Conservation (phyloP, 2,113 vertebrate genomes). For the Cyrtonyx montezumae region DNA sequence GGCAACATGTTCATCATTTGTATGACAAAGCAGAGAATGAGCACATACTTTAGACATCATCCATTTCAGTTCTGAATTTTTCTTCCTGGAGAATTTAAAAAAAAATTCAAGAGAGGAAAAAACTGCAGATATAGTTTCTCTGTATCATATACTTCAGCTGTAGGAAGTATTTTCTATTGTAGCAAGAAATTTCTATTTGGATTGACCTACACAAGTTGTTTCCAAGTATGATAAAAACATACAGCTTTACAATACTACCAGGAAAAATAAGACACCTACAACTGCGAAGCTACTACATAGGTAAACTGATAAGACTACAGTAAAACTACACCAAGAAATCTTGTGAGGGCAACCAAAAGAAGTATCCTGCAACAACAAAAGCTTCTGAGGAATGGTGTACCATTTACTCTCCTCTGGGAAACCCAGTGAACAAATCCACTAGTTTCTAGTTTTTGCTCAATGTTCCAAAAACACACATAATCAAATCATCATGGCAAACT, state of each 20-base stretch:
- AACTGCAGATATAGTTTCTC: not conserved
- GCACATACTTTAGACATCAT: not conserved
- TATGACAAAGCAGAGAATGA: not conserved
- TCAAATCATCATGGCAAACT: not conserved
- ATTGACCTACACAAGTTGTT: not conserved
- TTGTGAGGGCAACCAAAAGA: not conserved
- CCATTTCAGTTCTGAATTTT: not conserved
- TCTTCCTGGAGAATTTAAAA: too few species aligned
- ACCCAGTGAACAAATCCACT: not conserved
- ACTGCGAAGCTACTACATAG: not conserved
- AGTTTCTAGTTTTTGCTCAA: not conserved
- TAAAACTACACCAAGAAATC: not conserved
- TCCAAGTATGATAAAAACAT: not conserved
- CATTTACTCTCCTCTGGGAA: not conserved
- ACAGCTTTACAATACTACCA: not conserved
- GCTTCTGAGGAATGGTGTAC: accelerated
- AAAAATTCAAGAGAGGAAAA: not conserved
- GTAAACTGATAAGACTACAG: not conserved
- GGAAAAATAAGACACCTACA: not conserved
- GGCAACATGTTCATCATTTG: not conserved
- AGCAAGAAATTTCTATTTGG: not conserved
- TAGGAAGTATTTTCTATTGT: not conserved
- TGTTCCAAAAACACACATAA: not conserved
- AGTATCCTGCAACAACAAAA: not conserved
- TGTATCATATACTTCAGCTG: not conserved